Base-by-base conservation (phyloP, 2,888 invertebrate species). In the Agapetus fuscipes region DNA sequence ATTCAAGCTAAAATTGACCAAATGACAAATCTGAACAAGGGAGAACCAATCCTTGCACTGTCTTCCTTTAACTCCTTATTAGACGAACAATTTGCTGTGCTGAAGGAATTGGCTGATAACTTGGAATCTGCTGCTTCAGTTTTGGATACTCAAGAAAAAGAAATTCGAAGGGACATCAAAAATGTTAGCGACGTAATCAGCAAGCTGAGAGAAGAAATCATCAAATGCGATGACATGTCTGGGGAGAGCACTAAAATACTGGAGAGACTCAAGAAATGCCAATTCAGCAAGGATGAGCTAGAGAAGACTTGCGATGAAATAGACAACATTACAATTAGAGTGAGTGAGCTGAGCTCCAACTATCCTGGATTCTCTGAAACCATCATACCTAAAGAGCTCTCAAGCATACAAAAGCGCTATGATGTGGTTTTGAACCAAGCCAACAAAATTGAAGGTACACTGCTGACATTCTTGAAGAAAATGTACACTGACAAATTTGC, bases 161-260 rank as follows among this genome's bases (percentile, higher is more conserved):
- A 72, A 38, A 69, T 90, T 4, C 77, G 82, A 48, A 73, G 75
- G 31, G 77, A 78, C 15, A 77, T 88, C 12, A 89, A 87, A 61
- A 65, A 64, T 3, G 70, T 79, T 0, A 78, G 80, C 3, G 84
- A 83, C 43, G 71, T 69, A 44, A 72, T 90, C 1, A 78, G 80
- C 11, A 78, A 76, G 56, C 69, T 88, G 13, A 76, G 89, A 12
- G 89, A 90, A 54, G 78, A 81, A 28, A 76, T 90, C n/a, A 82
- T 87, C 28, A 84, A 85, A 59, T 90, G 89, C 55, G 91, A 91
- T 56, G 90, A 90, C 54, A 74, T 89, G 62, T 84, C 86, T 3
- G 93, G 94, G 0, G 85, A 87, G 50, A 89, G 90, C 53, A 72
- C 76, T 1, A 86, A 87, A 55, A 83, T 94, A 40, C 70, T 90